Percentiles rank a stretch among this genome's conserved stretches.
Evolutionary conservation across 2,888 invertebrate species (phyloP).

Genomic region (Scotopteryx bipunctaria): DNA sequence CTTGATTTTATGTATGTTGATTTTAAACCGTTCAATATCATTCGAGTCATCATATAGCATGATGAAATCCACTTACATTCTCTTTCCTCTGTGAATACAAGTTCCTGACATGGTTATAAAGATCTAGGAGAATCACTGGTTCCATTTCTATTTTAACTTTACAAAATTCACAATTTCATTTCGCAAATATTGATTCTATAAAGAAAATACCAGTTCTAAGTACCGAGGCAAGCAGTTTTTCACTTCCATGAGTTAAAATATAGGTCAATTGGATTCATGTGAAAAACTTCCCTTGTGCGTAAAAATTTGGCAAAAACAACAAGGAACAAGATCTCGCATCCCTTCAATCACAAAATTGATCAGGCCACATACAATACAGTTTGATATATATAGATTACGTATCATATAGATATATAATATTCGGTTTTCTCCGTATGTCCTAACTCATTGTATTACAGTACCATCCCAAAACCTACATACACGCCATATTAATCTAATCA

Average conservation of each 20-base stretch:
- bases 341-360: constrained; percentile 29
- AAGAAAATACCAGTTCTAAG: too few relatives aligned
- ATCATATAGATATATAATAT: constrained; percentile 4
- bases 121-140: too few relatives aligned
- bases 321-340: constrained; percentile 19
- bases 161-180: too few relatives aligned
- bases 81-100: too few relatives aligned
- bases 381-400: neutral
- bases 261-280: constrained; percentile 28
- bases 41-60: too few relatives aligned
- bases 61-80: too few relatives aligned
- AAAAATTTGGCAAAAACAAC: constrained; percentile 26
- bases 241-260: constrained; percentile 13
- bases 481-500: constrained; percentile 82
- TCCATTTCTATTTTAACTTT: too few relatives aligned
- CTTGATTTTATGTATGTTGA: too few relatives aligned
- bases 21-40: neutral
- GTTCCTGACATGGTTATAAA: too few relatives aligned
- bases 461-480: constrained; percentile 47
- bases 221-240: too few relatives aligned
- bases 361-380: constrained; percentile 20
- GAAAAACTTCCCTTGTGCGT: constrained; percentile 8
- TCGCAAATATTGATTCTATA: too few relatives aligned
- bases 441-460: constrained; percentile 46
- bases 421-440: constrained; percentile 31